Conservation (phyloP, 2,113 vertebrate species). For the Dicaeum eximium region DNA sequence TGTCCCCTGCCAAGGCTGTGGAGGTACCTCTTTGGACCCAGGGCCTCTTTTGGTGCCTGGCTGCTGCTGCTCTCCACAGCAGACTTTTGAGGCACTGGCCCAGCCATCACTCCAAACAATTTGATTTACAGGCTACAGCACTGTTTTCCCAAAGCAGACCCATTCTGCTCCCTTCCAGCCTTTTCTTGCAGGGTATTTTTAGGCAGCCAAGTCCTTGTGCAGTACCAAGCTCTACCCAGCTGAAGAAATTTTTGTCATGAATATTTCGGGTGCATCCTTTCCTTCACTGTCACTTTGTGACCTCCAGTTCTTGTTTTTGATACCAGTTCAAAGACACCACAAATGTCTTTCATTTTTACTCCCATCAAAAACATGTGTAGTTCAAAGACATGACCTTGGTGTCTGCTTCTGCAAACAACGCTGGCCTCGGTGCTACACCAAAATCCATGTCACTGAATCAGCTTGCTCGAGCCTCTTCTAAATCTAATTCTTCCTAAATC, state of each 20-base stretch:
- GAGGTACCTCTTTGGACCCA: neutral
- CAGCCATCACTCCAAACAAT: neutral
- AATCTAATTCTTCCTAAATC: constrained; percentile 14
- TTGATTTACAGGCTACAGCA: neutral
- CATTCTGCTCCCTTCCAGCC: neutral
- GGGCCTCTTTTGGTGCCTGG: neutral
- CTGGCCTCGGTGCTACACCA: neutral
- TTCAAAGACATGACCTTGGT: constrained; percentile 35
- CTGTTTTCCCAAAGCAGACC: neutral
- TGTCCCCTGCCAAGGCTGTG: neutral
- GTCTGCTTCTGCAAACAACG: constrained; percentile 11
- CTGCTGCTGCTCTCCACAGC: neutral
- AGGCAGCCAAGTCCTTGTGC: rapidly evolving
- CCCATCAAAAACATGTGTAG: neutral
- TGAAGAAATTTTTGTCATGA: neutral
- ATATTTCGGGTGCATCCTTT: neutral
- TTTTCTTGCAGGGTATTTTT: neutral
- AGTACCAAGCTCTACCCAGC: neutral
- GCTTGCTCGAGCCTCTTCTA: neutral
- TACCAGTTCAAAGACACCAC: constrained; percentile 28
- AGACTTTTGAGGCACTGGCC: neutral
- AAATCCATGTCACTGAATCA: neutral
- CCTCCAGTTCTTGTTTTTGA: constrained; percentile 14
- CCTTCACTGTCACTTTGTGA: constrained; percentile 5
- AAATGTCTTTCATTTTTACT: constrained; percentile 28